These are phyloP conservation scores for Hymenopus coronatus DNA, from an alignment of 2,888 invertebrate genomes.

Conservation along the genomic window DNA sequence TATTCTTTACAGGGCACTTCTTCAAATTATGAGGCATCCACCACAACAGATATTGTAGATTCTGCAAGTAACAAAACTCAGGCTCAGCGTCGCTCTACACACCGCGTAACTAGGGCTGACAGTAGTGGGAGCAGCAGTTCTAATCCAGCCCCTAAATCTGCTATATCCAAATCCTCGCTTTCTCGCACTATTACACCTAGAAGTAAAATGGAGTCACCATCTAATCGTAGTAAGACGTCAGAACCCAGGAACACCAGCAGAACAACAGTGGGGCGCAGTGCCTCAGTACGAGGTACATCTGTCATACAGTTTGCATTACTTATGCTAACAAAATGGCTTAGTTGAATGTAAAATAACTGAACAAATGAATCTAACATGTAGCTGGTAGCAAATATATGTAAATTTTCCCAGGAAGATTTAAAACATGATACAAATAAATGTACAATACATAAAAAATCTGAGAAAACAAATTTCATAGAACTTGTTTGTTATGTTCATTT, in stretches of 20 bases:
- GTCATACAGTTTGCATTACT: too few species aligned
- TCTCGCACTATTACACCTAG: neutral
- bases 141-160: conserved; percentile 40
- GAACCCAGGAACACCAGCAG: conserved; percentile 23
- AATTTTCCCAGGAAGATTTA: too few species aligned
- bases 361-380: too few species aligned
- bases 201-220: conserved; percentile 37
- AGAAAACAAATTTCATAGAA: too few species aligned
- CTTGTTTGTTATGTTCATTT: too few species aligned
- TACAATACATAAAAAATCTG: too few species aligned
- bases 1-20: conserved; percentile 66
- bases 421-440: too few species aligned
- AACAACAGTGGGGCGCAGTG: conserved; percentile 38
- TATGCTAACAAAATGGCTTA: too few species aligned
- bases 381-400: too few species aligned
- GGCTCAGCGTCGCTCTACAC: conserved; percentile 27
- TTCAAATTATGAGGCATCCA: conserved; percentile 50
- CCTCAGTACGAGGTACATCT: conserved; percentile 33
- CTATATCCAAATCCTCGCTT: neutral
- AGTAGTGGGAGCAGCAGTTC: conserved; percentile 50
- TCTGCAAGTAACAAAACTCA: conserved; percentile 2
- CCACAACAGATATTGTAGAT: conserved; percentile 18
- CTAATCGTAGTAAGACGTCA: conserved; percentile 38
- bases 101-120: conserved; percentile 43
- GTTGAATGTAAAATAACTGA: too few species aligned